Base-by-base conservation (phyloP, 37 sponge, comb jelly and placozoan genomes). In the Haliclona indistincta region DNA sequence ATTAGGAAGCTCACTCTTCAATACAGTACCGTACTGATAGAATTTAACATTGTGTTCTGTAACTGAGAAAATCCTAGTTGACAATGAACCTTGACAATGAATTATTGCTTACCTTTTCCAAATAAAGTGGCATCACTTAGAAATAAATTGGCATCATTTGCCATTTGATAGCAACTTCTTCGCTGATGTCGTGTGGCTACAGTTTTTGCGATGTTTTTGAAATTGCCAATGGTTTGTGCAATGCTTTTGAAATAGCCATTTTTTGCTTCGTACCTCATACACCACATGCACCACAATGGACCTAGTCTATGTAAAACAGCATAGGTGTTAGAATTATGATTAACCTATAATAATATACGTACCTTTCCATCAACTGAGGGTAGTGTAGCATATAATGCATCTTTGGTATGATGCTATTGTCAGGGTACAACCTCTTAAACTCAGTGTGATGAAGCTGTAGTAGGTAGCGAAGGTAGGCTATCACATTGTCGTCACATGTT, bases 261-360 rank as follows among this genome's bases (percentile, higher is more conserved):
- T 33, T 87, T 87, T 43, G 64, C 87, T 38, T 87, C 87, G 49
- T 69, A 87, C 55, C 87, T 42, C 87, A 87, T 87, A 51, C 87
- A 87, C 87, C 87, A 87, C 15, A 67, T 23, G 7, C 76, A 44
- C 10, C 35, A 36, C 53, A 80, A 53, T 66, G 87, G 87, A 1
- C 87, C 87, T 80, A 38, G 75, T 64, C 87, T 87, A 78, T 43
- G 64, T 78, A 44, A 0, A 61, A 15, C 4, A 34, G 39, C 67
- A 54, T 1, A 67, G 6, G 3, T 28, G 39, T 62, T 40, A 40
- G 11, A 38, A 23, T 28, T 3, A 62, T 23, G 23, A 25, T 75
- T 10, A 15, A 55, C 47, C 3, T 36, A 25, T 20, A 26, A 22
- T 40, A 22, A 43, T 4, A 43, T 67, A 55, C 61, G 25, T 60